These are phyloP conservation scores for Zophobas morio DNA, from an alignment of 1,140 invertebrate species.

Conservation along the genomic window DNA sequence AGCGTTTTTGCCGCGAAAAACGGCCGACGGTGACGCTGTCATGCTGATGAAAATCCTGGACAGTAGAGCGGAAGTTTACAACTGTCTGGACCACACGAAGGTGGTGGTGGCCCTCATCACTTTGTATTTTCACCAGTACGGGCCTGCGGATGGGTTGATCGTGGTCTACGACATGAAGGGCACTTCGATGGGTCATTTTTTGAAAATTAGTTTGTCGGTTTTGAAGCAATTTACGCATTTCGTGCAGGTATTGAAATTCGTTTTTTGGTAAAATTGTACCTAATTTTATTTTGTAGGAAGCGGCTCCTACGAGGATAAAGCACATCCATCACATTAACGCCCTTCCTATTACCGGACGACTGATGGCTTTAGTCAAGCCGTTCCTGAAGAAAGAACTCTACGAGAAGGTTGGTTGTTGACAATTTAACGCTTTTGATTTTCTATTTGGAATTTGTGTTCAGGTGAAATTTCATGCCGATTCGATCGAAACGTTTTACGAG, in stretches of 20 bases:
- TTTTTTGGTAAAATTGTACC: not conserved
- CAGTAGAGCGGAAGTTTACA: constrained; percentile 72
- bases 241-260: constrained; percentile 69
- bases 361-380: constrained; percentile 77
- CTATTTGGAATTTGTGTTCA: not conserved
- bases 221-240: constrained; percentile 78
- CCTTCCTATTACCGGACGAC: constrained; percentile 77
- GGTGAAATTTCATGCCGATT: constrained; percentile 66
- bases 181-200: constrained; percentile 72
- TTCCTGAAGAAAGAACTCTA: constrained; percentile 79
- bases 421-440: not conserved
- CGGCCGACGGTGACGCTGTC: constrained; percentile 71
- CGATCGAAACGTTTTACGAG: constrained; percentile 54
- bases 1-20: constrained; percentile 68
- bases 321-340: constrained; percentile 79
- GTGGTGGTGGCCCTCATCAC: constrained; percentile 68
- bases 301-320: constrained; percentile 73
- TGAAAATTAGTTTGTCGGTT: constrained; percentile 72
- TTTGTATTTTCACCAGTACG: constrained; percentile 70
- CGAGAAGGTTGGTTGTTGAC: constrained; percentile 66
- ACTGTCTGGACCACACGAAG: constrained; percentile 69
- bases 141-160: constrained; percentile 71
- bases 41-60: constrained; percentile 71
- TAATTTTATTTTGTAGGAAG: constrained; percentile 52
- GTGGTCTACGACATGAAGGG: constrained; percentile 74